Evolutionary conservation across 1,140 invertebrate genomes (phyloP).

Genomic region (Doryteuthis pealeii): DNA sequence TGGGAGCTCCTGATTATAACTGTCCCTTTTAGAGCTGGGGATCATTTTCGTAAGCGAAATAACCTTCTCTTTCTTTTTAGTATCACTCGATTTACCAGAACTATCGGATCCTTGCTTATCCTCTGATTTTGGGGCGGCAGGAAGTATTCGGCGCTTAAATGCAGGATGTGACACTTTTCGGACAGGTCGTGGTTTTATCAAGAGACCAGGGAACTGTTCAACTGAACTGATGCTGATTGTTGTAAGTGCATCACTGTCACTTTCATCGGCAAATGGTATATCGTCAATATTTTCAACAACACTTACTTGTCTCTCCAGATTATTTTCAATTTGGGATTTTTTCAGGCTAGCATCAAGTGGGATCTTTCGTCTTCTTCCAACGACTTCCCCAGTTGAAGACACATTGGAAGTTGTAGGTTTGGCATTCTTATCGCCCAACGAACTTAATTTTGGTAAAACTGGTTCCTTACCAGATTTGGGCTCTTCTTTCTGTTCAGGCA

Average conservation of each 20-base stretch:
- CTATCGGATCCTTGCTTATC: slow-evolving; percentile 21
- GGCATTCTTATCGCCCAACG: no score
- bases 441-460: background rate
- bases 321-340: background rate
- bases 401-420: background rate
- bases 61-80: slow-evolving; percentile 38
- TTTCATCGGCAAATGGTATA: slow-evolving; percentile 56
- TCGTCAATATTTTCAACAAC: slow-evolving; percentile 40
- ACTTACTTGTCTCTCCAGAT: slow-evolving; percentile 17
- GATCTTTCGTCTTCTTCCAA: slow-evolving; percentile 34
- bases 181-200: slow-evolving; percentile 12
- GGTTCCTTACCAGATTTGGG: background rate
- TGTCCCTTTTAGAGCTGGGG: background rate
- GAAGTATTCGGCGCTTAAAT: slow-evolving; percentile 40
- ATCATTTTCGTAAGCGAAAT: slow-evolving; percentile 13
- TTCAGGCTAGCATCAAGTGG: slow-evolving; percentile 33
- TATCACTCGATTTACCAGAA: slow-evolving; percentile 33
- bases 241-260: slow-evolving; percentile 35
- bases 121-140: slow-evolving; percentile 28
- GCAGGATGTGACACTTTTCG: slow-evolving; percentile 48
- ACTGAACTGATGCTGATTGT: slow-evolving; percentile 7
- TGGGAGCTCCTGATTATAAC: background rate
- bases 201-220: background rate
- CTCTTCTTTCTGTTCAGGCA: background rate
- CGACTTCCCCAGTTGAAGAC: background rate